A percentile compares a stretch with the other conserved stretches of the same genome.
Conservation (phyloP, 1,140 invertebrate genomes). For the Paramacrobiotus metropolitanus region DNA sequence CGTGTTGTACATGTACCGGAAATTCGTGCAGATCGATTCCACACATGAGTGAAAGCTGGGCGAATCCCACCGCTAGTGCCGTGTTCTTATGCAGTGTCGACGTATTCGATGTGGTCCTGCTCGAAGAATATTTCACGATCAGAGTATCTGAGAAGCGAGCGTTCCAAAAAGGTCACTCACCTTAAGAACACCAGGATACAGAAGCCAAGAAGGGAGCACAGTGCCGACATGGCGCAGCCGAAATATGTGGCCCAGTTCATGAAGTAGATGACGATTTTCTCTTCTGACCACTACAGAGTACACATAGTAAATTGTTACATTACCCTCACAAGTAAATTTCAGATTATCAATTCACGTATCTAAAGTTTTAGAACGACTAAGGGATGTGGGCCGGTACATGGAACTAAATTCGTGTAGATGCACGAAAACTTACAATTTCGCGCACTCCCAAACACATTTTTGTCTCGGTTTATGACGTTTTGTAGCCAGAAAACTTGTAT, state of each 20-base stretch:
- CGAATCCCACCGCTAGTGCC: neutral
- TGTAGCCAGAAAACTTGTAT: too few relatives aligned
- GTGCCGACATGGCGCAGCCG: neutral
- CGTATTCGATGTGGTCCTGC: neutral
- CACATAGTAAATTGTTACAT: too few relatives aligned
- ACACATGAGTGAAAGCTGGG: neutral
- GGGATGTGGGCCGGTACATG: too few relatives aligned
- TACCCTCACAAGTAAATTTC: too few relatives aligned
- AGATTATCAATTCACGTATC: too few relatives aligned
- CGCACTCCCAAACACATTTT: too few relatives aligned
- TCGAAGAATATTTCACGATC: neutral
- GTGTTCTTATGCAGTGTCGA: neutral
- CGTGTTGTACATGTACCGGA: neutral
- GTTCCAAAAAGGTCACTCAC: neutral
- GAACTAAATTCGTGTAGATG: too few relatives aligned
- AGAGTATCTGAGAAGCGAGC: neutral
- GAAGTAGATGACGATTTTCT: neutral
- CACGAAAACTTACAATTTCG: too few relatives aligned
- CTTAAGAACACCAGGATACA: neutral
- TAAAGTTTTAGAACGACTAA: too few relatives aligned
- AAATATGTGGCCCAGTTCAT: neutral
- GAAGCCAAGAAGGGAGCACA: neutral
- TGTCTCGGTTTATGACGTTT: too few relatives aligned
- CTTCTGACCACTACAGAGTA: too few relatives aligned
- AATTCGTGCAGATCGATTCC: neutral